A percentile compares a stretch with the other conserved stretches of the same genome.
Evolutionary conservation across 2,888 invertebrate genomes (phyloP).

Genomic region (Brachyopa scutellaris): DNA sequence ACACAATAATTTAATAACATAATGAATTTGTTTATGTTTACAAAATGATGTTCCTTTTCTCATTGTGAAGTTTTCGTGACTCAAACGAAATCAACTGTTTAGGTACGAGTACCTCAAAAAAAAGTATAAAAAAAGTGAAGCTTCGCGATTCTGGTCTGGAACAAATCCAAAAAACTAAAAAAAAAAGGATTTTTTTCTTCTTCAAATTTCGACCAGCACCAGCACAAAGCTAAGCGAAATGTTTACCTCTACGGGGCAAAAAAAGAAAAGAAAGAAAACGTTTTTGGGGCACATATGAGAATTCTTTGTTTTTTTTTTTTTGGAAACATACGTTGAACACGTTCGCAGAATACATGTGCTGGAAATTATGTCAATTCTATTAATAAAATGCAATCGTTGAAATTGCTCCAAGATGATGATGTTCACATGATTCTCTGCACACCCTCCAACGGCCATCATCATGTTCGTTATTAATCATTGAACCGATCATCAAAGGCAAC

Average conservation of each 20-base stretch:
- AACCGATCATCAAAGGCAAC: constrained; percentile 53
- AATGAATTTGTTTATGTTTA: constrained; percentile 35
- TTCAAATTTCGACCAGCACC: background rate
- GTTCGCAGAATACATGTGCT: constrained; percentile 59
- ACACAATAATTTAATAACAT: constrained; percentile 2
- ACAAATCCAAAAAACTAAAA: constrained; percentile 22
- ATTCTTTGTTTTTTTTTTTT: constrained; percentile 18
- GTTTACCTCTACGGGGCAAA: constrained; percentile 29
- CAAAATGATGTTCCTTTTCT: constrained; percentile 11
- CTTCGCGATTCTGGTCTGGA: constrained; percentile 16
- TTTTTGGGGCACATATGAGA: constrained; percentile 53
- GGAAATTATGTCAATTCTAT: constrained; percentile 73
- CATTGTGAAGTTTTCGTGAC: background rate
- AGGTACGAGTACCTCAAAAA: background rate
- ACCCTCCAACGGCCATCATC: background rate
- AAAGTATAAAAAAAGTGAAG: background rate
- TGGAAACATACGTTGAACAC: constrained; percentile 40
- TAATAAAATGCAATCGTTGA: constrained; percentile 64
- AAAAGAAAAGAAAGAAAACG: constrained; percentile 6
- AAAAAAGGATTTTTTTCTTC: constrained; percentile 4
- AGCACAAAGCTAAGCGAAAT: constrained; percentile 11
- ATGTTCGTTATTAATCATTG: constrained; percentile 38
- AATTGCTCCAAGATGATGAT: constrained; percentile 11
- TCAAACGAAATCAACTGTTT: constrained; percentile 1
- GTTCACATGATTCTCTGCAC: background rate